Evolutionary conservation across 1,140 invertebrate genomes (phyloP).

Genomic region (Drosophila nigromelanica): DNA sequence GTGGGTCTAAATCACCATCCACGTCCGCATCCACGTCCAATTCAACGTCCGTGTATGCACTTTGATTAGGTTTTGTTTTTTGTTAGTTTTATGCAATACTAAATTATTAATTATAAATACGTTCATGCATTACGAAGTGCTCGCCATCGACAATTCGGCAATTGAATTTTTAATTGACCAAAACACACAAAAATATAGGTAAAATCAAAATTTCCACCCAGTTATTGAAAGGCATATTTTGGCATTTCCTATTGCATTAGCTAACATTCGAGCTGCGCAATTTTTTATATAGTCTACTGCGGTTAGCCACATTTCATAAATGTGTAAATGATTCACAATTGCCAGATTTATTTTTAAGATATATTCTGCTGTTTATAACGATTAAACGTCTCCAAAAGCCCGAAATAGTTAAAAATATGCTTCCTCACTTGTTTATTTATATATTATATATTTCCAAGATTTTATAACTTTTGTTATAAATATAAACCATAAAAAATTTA

Average conservation of each 20-base stretch:
- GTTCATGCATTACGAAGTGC: conserved; percentile 55
- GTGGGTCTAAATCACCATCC: conserved; percentile 46
- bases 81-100: conserved; percentile 39
- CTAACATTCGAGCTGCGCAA: conserved; percentile 2
- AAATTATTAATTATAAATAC: conserved; percentile 61
- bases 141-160: conserved; percentile 30
- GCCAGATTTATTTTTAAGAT: too few species aligned
- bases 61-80: conserved; percentile 49
- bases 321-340: too few species aligned
- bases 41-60: conserved; percentile 54
- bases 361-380: too few species aligned
- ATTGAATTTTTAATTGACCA: conserved; percentile 64
- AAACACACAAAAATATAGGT: conserved; percentile 28
- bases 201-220: conserved; percentile 41
- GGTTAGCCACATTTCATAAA: too few species aligned
- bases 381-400: too few species aligned
- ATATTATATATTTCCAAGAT: background rate
- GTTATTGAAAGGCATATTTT: background rate
- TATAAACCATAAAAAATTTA: background rate
- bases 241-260: conserved; percentile 24
- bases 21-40: background rate
- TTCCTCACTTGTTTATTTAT: background rate
- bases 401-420: too few species aligned
- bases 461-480: background rate
- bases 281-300: too few species aligned